These are phyloP conservation scores for Nysson spinosus DNA, from an alignment of 2,888 invertebrate genomes.

Conservation along the genomic window DNA sequence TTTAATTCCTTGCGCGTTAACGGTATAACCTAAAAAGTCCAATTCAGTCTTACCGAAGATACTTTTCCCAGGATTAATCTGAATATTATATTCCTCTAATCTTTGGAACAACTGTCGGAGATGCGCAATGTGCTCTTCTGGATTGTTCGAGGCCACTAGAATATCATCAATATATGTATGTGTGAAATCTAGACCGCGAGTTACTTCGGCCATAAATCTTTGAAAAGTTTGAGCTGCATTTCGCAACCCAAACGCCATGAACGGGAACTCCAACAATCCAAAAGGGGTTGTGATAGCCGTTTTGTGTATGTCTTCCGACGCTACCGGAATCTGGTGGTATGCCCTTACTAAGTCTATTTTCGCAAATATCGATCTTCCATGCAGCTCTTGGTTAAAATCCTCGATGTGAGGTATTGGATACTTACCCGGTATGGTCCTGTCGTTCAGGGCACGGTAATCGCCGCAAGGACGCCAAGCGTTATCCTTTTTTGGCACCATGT, in stretches of 20 bases:
- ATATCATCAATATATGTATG: conserved; percentile 10
- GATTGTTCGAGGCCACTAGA: background rate
- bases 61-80: background rate
- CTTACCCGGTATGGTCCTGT: background rate
- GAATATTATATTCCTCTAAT: background rate
- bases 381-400: background rate
- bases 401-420: conserved; percentile 2
- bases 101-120: background rate
- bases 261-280: conserved; percentile 4
- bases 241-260: conserved; percentile 4
- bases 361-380: conserved; percentile 3
- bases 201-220: conserved; percentile 3
- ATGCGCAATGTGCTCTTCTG: background rate
- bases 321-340: conserved; percentile 6
- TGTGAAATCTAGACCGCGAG: background rate
- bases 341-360: conserved; percentile 7
- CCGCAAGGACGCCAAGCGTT: background rate
- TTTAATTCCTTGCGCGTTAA: background rate
- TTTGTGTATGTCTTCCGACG: background rate
- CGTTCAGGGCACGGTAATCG: conserved; percentile 2
- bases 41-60: background rate
- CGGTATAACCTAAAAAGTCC: background rate
- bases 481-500: conserved; percentile 1
- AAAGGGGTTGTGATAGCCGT: conserved; percentile 12
- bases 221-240: conserved; percentile 10